Conservation (phyloP, 2,888 invertebrate genomes). For the Phengaris arion region DNA sequence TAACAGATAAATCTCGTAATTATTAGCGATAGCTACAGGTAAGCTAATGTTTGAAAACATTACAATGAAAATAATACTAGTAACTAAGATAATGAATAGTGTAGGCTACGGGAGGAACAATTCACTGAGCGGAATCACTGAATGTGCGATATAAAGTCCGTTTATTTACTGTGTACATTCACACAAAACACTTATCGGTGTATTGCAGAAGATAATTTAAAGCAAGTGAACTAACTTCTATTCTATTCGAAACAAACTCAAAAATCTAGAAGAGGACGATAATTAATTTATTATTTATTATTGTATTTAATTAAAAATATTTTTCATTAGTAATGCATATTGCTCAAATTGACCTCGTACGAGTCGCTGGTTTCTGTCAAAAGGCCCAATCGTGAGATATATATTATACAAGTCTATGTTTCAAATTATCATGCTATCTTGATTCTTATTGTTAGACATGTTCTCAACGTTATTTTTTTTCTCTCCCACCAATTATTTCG, state of each 20-base stretch:
- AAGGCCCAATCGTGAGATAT: slow-evolving; percentile 24
- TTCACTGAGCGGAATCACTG: too few species aligned
- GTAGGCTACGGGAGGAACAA: too few species aligned
- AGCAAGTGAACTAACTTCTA: too few species aligned
- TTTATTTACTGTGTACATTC: too few species aligned
- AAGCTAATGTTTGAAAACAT: too few species aligned
- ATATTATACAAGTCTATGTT: slow-evolving; percentile 24
- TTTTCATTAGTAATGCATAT: slow-evolving; percentile 13
- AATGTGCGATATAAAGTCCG: too few species aligned
- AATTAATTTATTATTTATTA: background rate
- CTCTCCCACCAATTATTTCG: slow-evolving; percentile 60
- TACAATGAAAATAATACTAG: too few species aligned
- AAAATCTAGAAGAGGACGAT: background rate
- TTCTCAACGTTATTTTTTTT: slow-evolving; percentile 55
- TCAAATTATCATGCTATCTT: slow-evolving; percentile 52
- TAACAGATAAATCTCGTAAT: too few species aligned
- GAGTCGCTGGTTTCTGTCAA: slow-evolving; percentile 18
- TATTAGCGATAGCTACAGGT: too few species aligned
- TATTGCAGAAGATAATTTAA: too few species aligned
- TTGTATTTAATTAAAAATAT: background rate
- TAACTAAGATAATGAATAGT: too few species aligned
- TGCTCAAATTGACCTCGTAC: slow-evolving; percentile 28
- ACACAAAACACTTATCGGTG: too few species aligned
- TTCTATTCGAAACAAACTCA: background rate
- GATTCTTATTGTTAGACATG: slow-evolving; percentile 59